Conservation (phyloP, 2,888 invertebrate species). For the Nomada hirtipes region DNA sequence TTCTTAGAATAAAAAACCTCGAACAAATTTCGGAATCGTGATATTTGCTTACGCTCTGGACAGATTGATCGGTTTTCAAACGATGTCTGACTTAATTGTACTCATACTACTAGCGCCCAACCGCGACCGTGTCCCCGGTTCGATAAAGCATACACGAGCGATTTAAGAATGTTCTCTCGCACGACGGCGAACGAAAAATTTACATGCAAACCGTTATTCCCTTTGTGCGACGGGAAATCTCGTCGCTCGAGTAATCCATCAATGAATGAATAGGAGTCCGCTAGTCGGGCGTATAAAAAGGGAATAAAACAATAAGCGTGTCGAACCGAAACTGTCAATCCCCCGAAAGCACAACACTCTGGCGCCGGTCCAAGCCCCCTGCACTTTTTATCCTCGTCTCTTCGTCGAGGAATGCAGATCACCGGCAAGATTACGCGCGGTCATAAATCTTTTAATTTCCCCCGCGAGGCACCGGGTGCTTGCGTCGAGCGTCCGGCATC, state of each 20-base stretch:
- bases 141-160: too few species aligned
- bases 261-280: constrained; percentile 4
- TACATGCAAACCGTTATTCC: neutral
- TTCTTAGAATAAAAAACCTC: too few species aligned
- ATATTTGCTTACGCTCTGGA: too few species aligned
- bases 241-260: constrained; percentile 10
- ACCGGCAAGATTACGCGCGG: constrained; percentile 39
- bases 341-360: constrained; percentile 32
- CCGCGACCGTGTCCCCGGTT: too few species aligned
- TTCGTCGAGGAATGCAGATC: constrained; percentile 43
- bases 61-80: too few species aligned
- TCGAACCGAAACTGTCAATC: constrained; percentile 55
- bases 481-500: neutral
- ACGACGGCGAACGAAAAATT: neutral
- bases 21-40: neutral
- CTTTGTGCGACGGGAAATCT: neutral
- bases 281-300: constrained; percentile 1
- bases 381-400: constrained; percentile 22
- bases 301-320: constrained; percentile 39
- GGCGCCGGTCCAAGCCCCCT: constrained; percentile 42
- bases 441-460: constrained; percentile 62
- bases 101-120: neutral
- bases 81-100: neutral
- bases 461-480: neutral
- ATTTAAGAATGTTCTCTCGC: neutral